Base-by-base conservation (phyloP, 2,797 vertebrate species). In the Alcedo quadribrachys region DNA sequence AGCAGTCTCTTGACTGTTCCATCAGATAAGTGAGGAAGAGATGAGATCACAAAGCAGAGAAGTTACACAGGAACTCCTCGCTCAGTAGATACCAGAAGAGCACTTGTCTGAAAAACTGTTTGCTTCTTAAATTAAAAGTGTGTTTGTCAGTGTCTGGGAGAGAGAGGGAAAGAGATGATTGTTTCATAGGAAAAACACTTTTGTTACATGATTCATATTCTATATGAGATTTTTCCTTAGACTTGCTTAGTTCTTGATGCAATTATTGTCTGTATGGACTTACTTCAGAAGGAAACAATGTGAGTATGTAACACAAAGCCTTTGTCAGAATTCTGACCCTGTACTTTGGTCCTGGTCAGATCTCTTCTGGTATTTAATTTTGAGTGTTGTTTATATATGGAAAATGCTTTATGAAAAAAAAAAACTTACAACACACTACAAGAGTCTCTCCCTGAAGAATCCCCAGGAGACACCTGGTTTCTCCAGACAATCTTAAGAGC, bases 181-280 rank as follows among this genome's bases (percentile, higher is more conserved):
- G 1, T 80, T 87, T 67, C 19, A 3, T 78, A 60, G 2, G 15
- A n/a, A 50, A 80, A 82, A 2, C 3, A 9, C 8, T 51, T 73
- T 35, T 3, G 2, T 70, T 55, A 55, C 51, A 24, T 18, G 25
- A 40, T 80, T 67, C 3, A 25, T 19, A 25, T 74, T 93, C 51
- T 18, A 79, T 48, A 30, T 67, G 35, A 87, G 22, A 70, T 93
- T 94, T 96, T 74, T 69, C 97, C 97, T 93, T 97, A 98, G 95
- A 97, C 92, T 54, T 40, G 20, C 50, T 22, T 93, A 99, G 99
- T 99, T 98, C 95, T 99, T 80, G 99, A 99, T 97, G 99, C 99
- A 25, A 97, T 99, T 67, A 97, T 99, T 9, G 99, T 99, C 73
- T 99, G 98, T 95, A 99, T 99, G 99, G 99, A 99, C 97, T 96